Conservation (phyloP, 2,888 invertebrate genomes). For the Pristionchus arcanus region DNA sequence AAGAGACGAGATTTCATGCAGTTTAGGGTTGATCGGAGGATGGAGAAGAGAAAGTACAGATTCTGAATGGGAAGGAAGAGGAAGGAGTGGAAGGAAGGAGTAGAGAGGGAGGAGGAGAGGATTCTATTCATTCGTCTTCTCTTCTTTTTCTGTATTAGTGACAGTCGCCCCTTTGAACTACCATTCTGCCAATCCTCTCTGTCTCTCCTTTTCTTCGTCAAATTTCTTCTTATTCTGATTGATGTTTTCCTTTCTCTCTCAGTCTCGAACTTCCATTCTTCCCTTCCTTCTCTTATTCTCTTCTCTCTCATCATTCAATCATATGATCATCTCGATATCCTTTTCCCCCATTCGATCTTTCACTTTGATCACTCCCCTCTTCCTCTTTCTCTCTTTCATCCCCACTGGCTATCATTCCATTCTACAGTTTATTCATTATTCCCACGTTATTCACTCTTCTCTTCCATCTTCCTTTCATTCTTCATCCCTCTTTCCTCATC, state of each 20-base stretch:
- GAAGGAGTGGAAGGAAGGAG: not conserved
- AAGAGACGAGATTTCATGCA: slow-evolving; percentile 28
- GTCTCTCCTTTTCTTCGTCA: not conserved
- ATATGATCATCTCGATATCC: not conserved
- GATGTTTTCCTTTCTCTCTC: not conserved
- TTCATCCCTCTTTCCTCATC: not conserved
- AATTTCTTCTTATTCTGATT: not conserved
- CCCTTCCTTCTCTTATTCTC: slow-evolving; percentile 7
- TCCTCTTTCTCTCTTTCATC: not conserved
- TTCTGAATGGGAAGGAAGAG: not conserved
- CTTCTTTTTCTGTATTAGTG: not conserved
- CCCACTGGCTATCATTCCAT: not conserved
- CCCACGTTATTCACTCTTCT: slow-evolving; percentile 20
- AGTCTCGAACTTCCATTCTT: not conserved
- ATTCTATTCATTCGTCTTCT: not conserved
- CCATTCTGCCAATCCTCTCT: not conserved
- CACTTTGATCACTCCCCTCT: not conserved
- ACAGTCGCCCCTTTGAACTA: not conserved
- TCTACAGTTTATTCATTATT: not conserved
- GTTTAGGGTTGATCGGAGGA: slow-evolving; percentile 8
- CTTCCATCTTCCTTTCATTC: not conserved
- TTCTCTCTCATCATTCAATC: slow-evolving; percentile 3
- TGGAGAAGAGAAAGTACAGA: slow-evolving; percentile 24
- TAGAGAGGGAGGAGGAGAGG: not conserved
- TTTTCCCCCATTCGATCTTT: not conserved